Evolutionary conservation across 2,888 invertebrate species (phyloP).

Genomic region (Chymomyza amoena): DNA sequence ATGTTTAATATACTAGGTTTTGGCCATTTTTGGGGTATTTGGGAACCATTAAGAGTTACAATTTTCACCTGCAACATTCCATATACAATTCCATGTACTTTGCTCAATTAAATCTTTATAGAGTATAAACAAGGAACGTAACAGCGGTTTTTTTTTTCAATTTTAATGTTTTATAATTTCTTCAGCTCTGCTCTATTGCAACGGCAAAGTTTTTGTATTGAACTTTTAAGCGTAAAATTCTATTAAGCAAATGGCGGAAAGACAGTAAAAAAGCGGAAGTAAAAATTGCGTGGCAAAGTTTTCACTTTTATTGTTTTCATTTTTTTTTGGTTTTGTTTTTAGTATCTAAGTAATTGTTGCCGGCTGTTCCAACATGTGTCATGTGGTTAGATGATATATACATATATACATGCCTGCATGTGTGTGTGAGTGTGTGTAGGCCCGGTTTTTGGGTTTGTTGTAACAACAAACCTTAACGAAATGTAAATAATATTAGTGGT

Average conservation of each 20-base stretch:
- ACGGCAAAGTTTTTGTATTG: constrained; percentile 43
- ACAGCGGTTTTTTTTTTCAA: constrained; percentile 56
- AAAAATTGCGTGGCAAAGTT: constrained; percentile 27
- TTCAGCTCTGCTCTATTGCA: constrained; percentile 33
- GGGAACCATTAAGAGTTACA: no score
- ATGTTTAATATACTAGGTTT: no score
- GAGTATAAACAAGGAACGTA: not conserved
- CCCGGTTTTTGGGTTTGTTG: constrained; percentile 4
- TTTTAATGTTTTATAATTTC: constrained; percentile 51
- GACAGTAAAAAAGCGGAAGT: not conserved
- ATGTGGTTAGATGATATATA: constrained; percentile 4
- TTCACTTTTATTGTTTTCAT: constrained; percentile 44
- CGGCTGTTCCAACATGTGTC: constrained; percentile 34
- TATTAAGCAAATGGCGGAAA: constrained; percentile 36
- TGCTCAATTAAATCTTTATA: not conserved
- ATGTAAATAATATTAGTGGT: constrained; percentile 71
- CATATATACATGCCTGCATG: constrained; percentile 4
- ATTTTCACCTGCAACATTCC: no score
- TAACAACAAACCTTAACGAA: constrained; percentile 57
- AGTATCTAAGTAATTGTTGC: constrained; percentile 57
- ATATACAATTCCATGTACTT: not conserved
- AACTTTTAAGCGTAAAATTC: constrained; percentile 51
- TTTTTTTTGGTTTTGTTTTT: constrained; percentile 18
- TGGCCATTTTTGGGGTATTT: no score
- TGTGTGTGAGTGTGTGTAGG: constrained; percentile 5